Conservation (phyloP, 2,888 invertebrate genomes). For the Dascillus cervinus region DNA sequence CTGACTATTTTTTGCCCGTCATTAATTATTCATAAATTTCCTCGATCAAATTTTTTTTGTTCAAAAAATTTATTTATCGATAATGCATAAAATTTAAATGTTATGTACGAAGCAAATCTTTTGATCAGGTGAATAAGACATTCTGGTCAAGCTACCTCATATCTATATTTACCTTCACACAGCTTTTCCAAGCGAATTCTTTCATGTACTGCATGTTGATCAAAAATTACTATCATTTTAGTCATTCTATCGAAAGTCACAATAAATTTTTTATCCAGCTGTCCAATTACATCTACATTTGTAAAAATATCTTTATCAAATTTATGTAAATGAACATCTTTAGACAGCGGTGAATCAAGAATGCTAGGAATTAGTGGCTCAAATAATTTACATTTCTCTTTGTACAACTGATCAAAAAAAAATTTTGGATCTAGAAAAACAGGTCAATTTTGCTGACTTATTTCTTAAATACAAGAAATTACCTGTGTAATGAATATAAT, state of each 20-base stretch:
- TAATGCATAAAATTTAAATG: no score
- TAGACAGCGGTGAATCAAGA: slow-evolving; percentile 4
- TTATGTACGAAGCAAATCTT: no score
- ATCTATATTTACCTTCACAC: slow-evolving; percentile 47
- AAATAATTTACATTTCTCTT: slow-evolving; percentile 29
- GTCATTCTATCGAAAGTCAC: slow-evolving; percentile 43
- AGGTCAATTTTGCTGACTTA: neutral
- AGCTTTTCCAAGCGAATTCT: slow-evolving; percentile 69
- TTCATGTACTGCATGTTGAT: slow-evolving; percentile 86
- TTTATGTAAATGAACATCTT: slow-evolving; percentile 10
- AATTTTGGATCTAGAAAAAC: slow-evolving; percentile 29
- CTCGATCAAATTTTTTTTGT: neutral
- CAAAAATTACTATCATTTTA: slow-evolving; percentile 59
- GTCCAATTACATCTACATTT: slow-evolving; percentile 52
- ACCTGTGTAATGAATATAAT: slow-evolving; percentile 29
- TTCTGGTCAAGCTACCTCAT: no score
- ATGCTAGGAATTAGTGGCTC: slow-evolving; percentile 27
- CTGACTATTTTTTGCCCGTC: no score
- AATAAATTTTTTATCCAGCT: slow-evolving; percentile 70
- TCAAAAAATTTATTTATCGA: no score
- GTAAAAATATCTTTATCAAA: slow-evolving; percentile 46
- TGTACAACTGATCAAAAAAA: slow-evolving; percentile 35
- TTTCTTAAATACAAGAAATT: slow-evolving; percentile 1
- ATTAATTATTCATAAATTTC: neutral
- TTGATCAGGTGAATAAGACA: no score